Evolutionary conservation across 2,797 vertebrate species (phyloP).

Genomic region (Miichthys miiuy): DNA sequence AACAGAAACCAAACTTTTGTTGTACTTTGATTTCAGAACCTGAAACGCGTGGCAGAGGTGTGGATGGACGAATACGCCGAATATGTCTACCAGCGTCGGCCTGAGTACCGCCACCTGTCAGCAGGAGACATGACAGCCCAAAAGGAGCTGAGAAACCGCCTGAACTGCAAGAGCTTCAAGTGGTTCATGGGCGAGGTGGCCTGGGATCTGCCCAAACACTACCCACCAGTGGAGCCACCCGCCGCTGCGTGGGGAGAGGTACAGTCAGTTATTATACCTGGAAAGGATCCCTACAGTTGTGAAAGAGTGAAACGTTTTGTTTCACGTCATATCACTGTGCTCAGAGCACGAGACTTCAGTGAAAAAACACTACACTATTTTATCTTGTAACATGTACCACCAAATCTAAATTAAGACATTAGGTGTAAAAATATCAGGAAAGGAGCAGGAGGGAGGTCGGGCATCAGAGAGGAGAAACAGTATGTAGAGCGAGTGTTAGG

Average conservation of each 20-base stretch:
- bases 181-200: constrained; percentile 98
- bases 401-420: too few relatives aligned
- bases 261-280: not conserved
- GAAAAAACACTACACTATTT: too few relatives aligned
- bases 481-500: too few relatives aligned
- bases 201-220: constrained; percentile 96
- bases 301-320: too few relatives aligned
- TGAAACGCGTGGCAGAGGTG: constrained; percentile 97
- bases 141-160: constrained; percentile 91
- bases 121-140: constrained; percentile 91
- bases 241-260: constrained; percentile 98
- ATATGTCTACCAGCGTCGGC: constrained; percentile 95
- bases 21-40: constrained; percentile 84
- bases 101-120: constrained; percentile 96
- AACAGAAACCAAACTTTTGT: not conserved
- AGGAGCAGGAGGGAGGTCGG: too few relatives aligned
- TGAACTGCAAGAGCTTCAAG: constrained; percentile 93
- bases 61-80: constrained; percentile 99
- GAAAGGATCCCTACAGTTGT: too few relatives aligned
- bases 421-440: too few relatives aligned
- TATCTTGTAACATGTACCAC: too few relatives aligned
- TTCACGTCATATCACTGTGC: too few relatives aligned
- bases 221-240: constrained; percentile 95
- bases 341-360: too few relatives aligned
- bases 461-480: too few relatives aligned